Evolutionary conservation across 2,888 invertebrate species (phyloP), one percentile per base, ranked within the genome.

Genomic region (Chorisops tibialis): DNA sequence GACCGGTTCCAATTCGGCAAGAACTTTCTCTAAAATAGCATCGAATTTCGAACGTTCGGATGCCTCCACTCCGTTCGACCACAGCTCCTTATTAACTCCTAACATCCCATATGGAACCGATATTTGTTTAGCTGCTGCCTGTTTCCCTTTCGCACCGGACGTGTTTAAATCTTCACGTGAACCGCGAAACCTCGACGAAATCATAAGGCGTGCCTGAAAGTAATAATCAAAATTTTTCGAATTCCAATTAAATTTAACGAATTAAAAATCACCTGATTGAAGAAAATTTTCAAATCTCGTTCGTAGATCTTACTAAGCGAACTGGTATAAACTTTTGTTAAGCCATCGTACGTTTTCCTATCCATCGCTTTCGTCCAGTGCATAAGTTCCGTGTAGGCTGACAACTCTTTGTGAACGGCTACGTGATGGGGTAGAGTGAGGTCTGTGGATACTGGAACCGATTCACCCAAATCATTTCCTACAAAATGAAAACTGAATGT

Each of bases 291-390:
- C 62, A 93, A 82, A 79, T 93, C 93, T 69, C 92, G 85, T 73
- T 94, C 94, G 78, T 96, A 93, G 62, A 93, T 83, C 79, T 93
- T 93, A 71, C 91, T 86, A 73, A 96, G 83, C 51, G 91, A 89
- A 67, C 84, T 81, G 37, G 88, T 89, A 78, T 96, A 96, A 45
- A 89, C 91, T 78, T 88, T 88, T 51, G 87, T 85, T 14, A 96
- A 82, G 43, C 88, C 89, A 59, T 85, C 83, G 78, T 92, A 96
- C 0, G 90, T 87, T 72, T 87, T 87, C 61, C 85, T 83, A 78
- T 96, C 93, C 84, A 93, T 88, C 22, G 87, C 87, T 78, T 92
- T 91, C 59, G 92, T 84, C 89, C 96, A 92, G 73, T 91, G 89
- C 91, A 96, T 93, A 67, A 96, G 82, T 69, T 93, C 92, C 30